Base-by-base conservation (phyloP, 2,888 invertebrate genomes). In the Stenodema calcarata region DNA sequence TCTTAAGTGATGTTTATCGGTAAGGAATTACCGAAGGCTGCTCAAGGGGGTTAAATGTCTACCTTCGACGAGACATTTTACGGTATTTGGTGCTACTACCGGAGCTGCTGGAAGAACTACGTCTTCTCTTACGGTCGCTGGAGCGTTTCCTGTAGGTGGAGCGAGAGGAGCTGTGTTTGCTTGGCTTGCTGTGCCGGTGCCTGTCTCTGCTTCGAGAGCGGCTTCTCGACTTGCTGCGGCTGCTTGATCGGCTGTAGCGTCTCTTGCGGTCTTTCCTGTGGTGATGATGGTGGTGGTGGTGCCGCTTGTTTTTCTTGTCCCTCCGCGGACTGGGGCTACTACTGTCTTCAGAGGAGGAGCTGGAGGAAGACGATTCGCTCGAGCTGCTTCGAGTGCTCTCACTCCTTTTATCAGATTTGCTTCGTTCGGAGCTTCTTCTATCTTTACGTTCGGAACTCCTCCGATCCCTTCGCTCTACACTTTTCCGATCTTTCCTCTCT, bases 271-370 rank as follows among this genome's bases (percentile, higher is more conserved):
- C 28, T 42, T 23, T 47, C 50, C 35, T 50, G 54, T 80, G 80
- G 35, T 54, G 80, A n/a, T 80, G 80, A 50, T 79, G 79, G 79
- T 80, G 80, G 28, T 42, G 76, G 44, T 78, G 78, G 23, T 82
- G 69, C 28, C 69, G 35, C 9, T 35, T 54, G 69, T 82, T 44
- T 42, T 30, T 47, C 54, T 54, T 80, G 14, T 30, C 30, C 80
- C 80, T 14, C 7, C 50, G 50, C 0, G 80, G 54, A 50, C 80
- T 47, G 16, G 80, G 54, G 35, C 50, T 50, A 28, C 80, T 80
- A 16, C 50, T 54, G 14, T 80, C 80, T 27, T 54, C 80, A 2
- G 50, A 50, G 18, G 47, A 47, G 18, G 80, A 84, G 23, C 44
- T 28, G n/a, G 80, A 80, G 54, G 80, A 80, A 6, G 80, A 80